Percentiles rank a stretch among this genome's conserved stretches.
Evolutionary conservation across 2,888 invertebrate species (phyloP).

Genomic region (Drosophila silvestris): DNA sequence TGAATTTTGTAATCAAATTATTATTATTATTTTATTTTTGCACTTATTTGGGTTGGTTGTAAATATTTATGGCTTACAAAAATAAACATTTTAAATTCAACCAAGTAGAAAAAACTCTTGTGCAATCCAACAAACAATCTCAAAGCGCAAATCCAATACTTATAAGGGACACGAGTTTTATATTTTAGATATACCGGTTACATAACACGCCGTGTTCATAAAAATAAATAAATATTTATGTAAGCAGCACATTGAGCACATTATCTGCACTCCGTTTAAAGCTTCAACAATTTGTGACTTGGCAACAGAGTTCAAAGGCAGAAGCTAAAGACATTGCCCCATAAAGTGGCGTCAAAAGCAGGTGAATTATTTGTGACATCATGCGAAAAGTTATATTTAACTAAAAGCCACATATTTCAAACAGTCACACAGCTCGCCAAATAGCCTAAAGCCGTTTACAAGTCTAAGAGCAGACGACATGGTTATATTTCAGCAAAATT

Average conservation of each 20-base stretch:
- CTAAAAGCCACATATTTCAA: constrained; percentile 17
- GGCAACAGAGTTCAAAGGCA: constrained; percentile 10
- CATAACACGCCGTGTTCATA: neutral
- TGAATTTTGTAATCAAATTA: constrained; percentile 39
- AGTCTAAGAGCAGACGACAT: constrained; percentile 4
- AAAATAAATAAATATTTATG: constrained; percentile 17
- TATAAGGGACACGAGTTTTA: neutral
- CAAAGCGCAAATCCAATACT: constrained; percentile 27
- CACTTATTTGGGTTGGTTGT: constrained; percentile 8
- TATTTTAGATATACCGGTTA: neutral
- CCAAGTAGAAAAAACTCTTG: constrained; percentile 22
- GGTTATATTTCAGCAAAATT: neutral
- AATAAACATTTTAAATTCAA: constrained; percentile 35
- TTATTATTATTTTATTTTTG: constrained; percentile 29
- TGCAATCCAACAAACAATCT: constrained; percentile 21
- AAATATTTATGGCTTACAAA: constrained; percentile 39
- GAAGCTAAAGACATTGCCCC: neutral
- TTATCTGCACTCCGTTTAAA: constrained; percentile 20
- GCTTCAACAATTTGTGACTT: neutral
- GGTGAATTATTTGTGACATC: constrained; percentile 30
- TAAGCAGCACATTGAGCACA: neutral
- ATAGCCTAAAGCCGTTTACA: constrained; percentile 36
- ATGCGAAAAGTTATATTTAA: constrained; percentile 19
- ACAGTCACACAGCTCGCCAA: constrained; percentile 33
- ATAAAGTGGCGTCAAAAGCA: neutral